Evolutionary conservation across 2,888 invertebrate genomes (phyloP).

Genomic region (Aspidiotus rigidus): DNA sequence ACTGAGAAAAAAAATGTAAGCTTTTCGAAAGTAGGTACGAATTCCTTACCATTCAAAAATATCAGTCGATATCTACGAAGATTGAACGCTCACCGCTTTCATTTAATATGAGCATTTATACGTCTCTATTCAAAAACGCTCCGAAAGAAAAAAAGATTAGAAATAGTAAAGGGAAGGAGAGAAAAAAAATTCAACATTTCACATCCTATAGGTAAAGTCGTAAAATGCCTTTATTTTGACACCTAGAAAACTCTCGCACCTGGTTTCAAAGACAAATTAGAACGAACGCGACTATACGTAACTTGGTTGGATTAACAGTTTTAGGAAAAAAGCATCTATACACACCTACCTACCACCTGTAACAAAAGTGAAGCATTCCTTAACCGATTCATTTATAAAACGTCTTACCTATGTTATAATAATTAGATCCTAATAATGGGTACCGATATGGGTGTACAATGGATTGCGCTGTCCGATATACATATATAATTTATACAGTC

Average conservation of each 20-base stretch:
- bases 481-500: too few species aligned
- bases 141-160: neutral
- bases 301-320: slow-evolving; percentile 4
- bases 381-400: too few species aligned
- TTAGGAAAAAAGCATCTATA: neutral
- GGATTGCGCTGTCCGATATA: too few species aligned
- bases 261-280: neutral
- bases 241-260: slow-evolving; percentile 3
- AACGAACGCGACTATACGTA: neutral
- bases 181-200: neutral
- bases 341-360: neutral
- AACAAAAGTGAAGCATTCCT: neutral
- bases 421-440: too few species aligned
- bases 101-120: too few species aligned
- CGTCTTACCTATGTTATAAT: too few species aligned
- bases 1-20: too few species aligned
- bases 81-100: too few species aligned
- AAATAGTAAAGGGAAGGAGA: neutral
- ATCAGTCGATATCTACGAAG: too few species aligned
- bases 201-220: neutral
- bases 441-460: too few species aligned
- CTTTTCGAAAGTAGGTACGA: too few species aligned
- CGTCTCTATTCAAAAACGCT: neutral
- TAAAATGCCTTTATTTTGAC: slow-evolving; percentile 10
- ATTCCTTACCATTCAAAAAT: too few species aligned